Percentiles rank a stretch among this genome's conserved stretches.
Conservation (phyloP, 1,140 invertebrate genomes). For the Drosophila obscura region DNA sequence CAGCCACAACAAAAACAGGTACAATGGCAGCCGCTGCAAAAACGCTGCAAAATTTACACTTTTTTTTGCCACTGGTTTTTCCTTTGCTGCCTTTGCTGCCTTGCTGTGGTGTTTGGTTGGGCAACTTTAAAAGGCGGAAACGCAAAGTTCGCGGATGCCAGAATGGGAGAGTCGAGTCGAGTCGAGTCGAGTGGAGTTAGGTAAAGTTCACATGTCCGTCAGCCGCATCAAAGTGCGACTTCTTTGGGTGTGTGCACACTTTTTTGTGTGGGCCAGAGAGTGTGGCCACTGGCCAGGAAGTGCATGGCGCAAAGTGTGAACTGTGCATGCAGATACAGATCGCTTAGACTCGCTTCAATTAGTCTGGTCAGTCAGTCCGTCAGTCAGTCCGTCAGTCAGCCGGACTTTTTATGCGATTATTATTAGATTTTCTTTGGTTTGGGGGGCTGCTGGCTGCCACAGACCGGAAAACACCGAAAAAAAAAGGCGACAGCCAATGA, state of each 20-base stretch:
- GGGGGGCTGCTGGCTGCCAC: constrained; percentile 28
- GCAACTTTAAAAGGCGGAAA: constrained; percentile 56
- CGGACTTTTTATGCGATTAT: constrained; percentile 40
- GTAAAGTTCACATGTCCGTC: constrained; percentile 74
- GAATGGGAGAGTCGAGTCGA: not conserved
- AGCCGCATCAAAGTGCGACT: constrained; percentile 57
- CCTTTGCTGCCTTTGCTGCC: not conserved
- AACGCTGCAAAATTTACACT: constrained; percentile 42
- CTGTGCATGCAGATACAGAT: constrained; percentile 79
- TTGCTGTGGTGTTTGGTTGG: constrained; percentile 20
- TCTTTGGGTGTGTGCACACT: constrained; percentile 23
- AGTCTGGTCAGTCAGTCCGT: constrained; percentile 67
- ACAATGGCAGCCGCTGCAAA: constrained; percentile 26
- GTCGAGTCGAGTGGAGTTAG: too few species aligned
- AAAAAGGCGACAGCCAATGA: constrained; percentile 55
- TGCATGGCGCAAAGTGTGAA: constrained; percentile 76
- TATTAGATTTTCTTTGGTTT: constrained; percentile 37
- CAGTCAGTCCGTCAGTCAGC: constrained; percentile 50
- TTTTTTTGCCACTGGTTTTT: constrained; percentile 24
- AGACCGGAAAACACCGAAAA: constrained; percentile 77
- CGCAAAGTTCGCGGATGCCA: constrained; percentile 51
- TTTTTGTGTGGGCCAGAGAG: constrained; percentile 7
- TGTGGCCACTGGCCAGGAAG: constrained; percentile 61
- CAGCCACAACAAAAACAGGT: constrained; percentile 17
- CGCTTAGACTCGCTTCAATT: constrained; percentile 77